Conservation (phyloP, 2,797 vertebrate species). For the Melanotaenia pygmaea region DNA sequence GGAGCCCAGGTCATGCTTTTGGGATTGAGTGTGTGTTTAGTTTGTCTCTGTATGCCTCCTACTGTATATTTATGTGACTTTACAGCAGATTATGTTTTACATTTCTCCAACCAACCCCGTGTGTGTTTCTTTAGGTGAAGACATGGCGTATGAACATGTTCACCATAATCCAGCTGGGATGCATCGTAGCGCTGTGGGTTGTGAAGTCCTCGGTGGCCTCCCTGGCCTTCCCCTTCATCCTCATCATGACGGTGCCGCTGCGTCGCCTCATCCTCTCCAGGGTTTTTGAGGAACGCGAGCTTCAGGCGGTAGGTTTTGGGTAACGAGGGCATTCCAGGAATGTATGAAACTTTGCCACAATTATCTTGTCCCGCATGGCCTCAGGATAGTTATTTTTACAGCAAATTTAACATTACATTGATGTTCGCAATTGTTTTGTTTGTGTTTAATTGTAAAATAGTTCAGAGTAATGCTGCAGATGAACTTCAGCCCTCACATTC, state of each 20-base stretch:
- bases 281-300: constrained; percentile 95
- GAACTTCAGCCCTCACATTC: constrained; percentile 11
- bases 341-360: constrained; percentile 33
- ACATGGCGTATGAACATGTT: constrained; percentile 99
- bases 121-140: constrained; percentile 87
- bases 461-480: constrained; percentile 26
- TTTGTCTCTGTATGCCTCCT: neutral
- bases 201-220: constrained; percentile 95
- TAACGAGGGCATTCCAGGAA: constrained; percentile 30
- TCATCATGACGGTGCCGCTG: constrained; percentile 97
- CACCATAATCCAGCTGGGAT: constrained; percentile 93
- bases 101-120: neutral
- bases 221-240: constrained; percentile 95
- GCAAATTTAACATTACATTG: constrained; percentile 29
- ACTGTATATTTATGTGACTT: neutral
- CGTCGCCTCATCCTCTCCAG: constrained; percentile 91
- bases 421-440: constrained; percentile 22
- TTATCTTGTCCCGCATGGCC: constrained; percentile 37
- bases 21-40: neutral
- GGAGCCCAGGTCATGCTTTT: constrained; percentile 62
- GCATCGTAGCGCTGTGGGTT: constrained; percentile 94
- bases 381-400: constrained; percentile 32
- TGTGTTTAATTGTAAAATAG: constrained; percentile 4
- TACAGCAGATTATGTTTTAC: neutral
- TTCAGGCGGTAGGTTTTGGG: constrained; percentile 89